These are phyloP conservation scores for Lepidocyrtoides sp. DNA, from an alignment of 2,888 invertebrate species.

Conservation along the genomic window DNA sequence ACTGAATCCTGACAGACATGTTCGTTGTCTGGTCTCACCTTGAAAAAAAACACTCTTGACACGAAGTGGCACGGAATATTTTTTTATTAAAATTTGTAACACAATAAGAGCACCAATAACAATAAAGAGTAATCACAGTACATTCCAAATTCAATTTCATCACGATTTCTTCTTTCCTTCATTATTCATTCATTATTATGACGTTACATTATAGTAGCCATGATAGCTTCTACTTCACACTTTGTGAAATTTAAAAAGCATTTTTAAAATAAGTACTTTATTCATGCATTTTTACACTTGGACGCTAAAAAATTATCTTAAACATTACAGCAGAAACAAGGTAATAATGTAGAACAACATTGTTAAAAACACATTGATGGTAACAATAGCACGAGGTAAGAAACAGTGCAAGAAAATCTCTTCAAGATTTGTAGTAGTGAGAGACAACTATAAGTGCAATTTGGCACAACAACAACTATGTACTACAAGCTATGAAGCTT, in stretches of 20 bases:
- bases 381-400: not conserved
- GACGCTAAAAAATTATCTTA: constrained; percentile 13
- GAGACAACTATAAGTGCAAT: not conserved
- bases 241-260: constrained; percentile 41
- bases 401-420: constrained; percentile 2
- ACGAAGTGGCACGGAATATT: constrained; percentile 69
- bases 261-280: not conserved
- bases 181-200: no score
- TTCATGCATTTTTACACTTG: constrained; percentile 28
- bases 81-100: constrained; percentile 52
- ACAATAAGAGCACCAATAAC: constrained; percentile 31
- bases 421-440: not conserved
- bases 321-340: not conserved
- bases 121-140: constrained; percentile 16
- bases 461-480: no score
- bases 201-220: no score
- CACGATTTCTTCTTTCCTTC: constrained; percentile 45
- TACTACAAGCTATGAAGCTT: not conserved
- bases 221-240: constrained; percentile 11
- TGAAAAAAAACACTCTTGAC: constrained; percentile 67
- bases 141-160: constrained; percentile 64
- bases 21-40: constrained; percentile 29
- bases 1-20: no score
- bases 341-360: not conserved
- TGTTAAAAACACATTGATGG: not conserved